These are phyloP conservation scores for Doris montereyensis DNA, from an alignment of 2,888 invertebrate species.

Conservation along the genomic window DNA sequence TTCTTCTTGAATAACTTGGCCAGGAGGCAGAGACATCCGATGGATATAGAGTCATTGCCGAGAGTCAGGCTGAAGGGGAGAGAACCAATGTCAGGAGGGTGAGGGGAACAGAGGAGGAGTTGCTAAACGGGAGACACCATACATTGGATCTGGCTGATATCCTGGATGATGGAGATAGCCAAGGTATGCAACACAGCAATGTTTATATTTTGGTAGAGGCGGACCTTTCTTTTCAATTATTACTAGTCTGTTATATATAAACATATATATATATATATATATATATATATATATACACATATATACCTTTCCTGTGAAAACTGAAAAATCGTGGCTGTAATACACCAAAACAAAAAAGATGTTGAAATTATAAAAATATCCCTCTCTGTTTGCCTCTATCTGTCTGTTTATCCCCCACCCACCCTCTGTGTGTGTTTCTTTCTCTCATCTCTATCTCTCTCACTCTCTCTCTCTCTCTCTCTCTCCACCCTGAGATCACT, in stretches of 20 bases:
- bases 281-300: neutral
- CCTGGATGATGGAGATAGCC: slow-evolving; percentile 13
- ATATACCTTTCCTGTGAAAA: too few relatives aligned
- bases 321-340: too few relatives aligned
- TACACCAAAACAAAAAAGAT: too few relatives aligned
- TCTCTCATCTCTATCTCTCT: too few relatives aligned
- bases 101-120: slow-evolving; percentile 53
- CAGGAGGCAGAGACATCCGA: slow-evolving; percentile 51
- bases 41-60: slow-evolving; percentile 50
- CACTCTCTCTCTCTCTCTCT: too few relatives aligned
- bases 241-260: too few relatives aligned
- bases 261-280: neutral
- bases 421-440: too few relatives aligned
- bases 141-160: slow-evolving; percentile 50
- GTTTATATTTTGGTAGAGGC: neutral
- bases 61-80: slow-evolving; percentile 46
- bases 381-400: too few relatives aligned
- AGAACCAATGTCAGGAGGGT: slow-evolving; percentile 49
- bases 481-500: too few relatives aligned
- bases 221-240: too few relatives aligned
- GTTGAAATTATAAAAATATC: too few relatives aligned
- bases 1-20: neutral
- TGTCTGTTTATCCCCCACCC: too few relatives aligned
- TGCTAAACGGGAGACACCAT: slow-evolving; percentile 52
- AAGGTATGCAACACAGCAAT: neutral